Evolutionary conservation across 2,113 vertebrate species (phyloP).

Genomic region (Tragelaphus strepsiceros): DNA sequence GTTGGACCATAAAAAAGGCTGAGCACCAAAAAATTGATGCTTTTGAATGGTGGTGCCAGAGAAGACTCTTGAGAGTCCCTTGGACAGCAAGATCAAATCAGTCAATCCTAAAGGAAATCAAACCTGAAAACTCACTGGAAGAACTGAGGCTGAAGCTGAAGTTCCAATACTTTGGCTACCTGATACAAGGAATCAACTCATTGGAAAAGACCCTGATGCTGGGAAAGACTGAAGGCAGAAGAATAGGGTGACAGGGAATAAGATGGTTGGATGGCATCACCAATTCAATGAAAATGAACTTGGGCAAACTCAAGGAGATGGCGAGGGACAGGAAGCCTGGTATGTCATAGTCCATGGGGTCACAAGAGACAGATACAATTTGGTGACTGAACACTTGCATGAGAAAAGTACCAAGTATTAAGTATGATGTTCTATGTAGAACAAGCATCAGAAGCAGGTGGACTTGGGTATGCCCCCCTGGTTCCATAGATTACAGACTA

Average conservation of each 20-base stretch:
- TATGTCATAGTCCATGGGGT: background rate
- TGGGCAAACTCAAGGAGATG: background rate
- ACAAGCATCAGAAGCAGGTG: background rate
- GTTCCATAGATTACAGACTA: background rate
- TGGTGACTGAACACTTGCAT: background rate
- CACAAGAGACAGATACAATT: background rate
- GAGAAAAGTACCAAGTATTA: background rate
- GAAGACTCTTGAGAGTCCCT: background rate
- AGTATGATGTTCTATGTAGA: background rate
- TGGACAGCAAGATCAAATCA: background rate
- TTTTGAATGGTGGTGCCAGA: background rate
- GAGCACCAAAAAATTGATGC: background rate
- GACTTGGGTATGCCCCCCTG: background rate
- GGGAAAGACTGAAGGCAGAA: background rate
- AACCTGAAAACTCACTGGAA: background rate
- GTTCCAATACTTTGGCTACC: background rate
- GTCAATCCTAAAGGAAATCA: background rate
- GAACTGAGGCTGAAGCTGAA: background rate
- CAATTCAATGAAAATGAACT: background rate
- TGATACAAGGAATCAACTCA: background rate
- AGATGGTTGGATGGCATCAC: background rate
- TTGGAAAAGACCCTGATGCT: background rate
- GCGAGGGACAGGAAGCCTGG: background rate
- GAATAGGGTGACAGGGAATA: background rate
- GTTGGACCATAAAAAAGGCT: background rate